Percentiles rank a stretch among this genome's conserved stretches.
Conservation (phyloP, 1,140 invertebrate genomes). For the Galleria mellonella region DNA sequence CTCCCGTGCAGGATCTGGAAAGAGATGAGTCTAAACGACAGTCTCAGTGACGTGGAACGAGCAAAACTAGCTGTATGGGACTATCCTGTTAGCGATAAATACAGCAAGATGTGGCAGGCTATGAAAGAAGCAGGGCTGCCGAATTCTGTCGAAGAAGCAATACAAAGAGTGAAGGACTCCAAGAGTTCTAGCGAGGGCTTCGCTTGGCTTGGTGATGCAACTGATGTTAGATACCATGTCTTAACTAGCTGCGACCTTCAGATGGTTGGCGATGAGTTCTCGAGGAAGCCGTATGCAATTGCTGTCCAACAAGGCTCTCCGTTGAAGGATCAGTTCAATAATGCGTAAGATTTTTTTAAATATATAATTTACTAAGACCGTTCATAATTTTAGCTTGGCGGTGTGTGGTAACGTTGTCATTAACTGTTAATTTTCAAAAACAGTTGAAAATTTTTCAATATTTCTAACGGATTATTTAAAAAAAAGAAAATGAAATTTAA, state of each 20-base stretch:
- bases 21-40: conserved; percentile 97
- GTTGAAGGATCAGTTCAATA: conserved; percentile 92
- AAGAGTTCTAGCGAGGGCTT: conserved; percentile 89
- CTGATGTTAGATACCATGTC: conserved; percentile 88
- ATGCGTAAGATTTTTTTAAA: conserved; percentile 80
- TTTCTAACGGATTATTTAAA: too few relatives aligned
- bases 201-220: conserved; percentile 95
- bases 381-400: too few relatives aligned
- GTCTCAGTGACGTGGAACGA: conserved; percentile 88
- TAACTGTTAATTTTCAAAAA: too few relatives aligned
- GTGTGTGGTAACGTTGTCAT: too few relatives aligned
- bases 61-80: conserved; percentile 98
- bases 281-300: conserved; percentile 96
- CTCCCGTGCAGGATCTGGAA: conserved; percentile 99
- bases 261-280: conserved; percentile 96
- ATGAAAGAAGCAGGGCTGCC: conserved; percentile 95
- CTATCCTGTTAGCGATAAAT: conserved; percentile 98
- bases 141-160: conserved; percentile 82
- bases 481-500: too few relatives aligned
- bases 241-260: conserved; percentile 94
- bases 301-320: conserved; percentile 97
- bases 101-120: conserved; percentile 98
- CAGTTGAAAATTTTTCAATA: too few relatives aligned
- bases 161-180: conserved; percentile 84
- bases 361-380: too few relatives aligned